A percentile compares a stretch with the other conserved stretches of the same genome.
Conservation (phyloP, 2,113 vertebrate genomes). For the Plestiodon gilberti region DNA sequence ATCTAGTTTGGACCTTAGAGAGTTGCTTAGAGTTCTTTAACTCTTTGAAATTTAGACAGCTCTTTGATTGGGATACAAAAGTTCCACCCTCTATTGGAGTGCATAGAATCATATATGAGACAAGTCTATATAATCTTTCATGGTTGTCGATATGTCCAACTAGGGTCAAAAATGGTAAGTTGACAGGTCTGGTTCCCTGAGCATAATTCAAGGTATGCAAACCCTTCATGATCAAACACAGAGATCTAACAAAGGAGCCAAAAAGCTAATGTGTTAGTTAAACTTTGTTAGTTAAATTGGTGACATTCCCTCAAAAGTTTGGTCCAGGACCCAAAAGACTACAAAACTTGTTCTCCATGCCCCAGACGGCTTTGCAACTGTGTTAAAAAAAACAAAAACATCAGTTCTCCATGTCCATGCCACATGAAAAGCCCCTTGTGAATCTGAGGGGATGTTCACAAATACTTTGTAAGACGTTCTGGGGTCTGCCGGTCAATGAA, state of each 20-base stretch:
- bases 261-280: too few relatives aligned
- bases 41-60: neutral
- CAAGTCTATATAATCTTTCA: neutral
- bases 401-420: too few relatives aligned
- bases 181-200: neutral
- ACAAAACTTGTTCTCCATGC: neutral
- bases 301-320: neutral
- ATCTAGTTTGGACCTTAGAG: neutral
- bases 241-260: neutral
- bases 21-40: neutral
- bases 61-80: neutral
- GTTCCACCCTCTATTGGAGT: neutral
- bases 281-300: neutral
- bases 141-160: neutral
- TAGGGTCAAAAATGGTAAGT: neutral
- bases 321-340: neutral
- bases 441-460: too few relatives aligned
- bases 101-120: neutral
- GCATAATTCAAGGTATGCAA: neutral
- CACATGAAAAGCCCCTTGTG: too few relatives aligned
- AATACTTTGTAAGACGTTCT: too few relatives aligned
- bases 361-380: neutral
- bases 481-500: too few relatives aligned
- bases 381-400: too few relatives aligned
- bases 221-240: neutral